These are phyloP conservation scores for Drosophila mimica DNA, from an alignment of 2,888 invertebrate species.

Conservation along the genomic window DNA sequence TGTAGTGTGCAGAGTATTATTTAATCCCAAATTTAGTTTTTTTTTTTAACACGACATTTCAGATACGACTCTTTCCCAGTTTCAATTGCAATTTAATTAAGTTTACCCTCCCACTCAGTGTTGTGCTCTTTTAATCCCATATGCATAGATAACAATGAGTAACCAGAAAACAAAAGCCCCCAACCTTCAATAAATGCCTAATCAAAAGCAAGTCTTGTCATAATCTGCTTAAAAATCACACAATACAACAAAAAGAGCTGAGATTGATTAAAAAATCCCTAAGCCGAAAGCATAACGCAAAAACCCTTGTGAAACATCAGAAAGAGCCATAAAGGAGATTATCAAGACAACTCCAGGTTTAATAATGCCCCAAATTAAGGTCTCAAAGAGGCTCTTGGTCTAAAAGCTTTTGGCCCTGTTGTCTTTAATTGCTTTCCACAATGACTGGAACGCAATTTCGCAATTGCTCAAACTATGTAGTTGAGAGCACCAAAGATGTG, in stretches of 20 bases:
- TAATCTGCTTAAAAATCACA: conserved; percentile 52
- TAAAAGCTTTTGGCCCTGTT: conserved; percentile 13
- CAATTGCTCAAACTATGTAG: conserved; percentile 28
- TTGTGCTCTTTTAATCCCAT: not conserved
- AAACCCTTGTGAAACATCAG: conserved; percentile 39
- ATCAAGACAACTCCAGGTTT: conserved; percentile 24
- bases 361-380: conserved; percentile 20
- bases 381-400: not conserved
- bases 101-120: not conserved
- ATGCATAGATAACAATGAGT: conserved; percentile 4
- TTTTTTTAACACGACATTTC: not conserved
- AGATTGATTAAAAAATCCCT: conserved; percentile 47
- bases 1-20: not conserved
- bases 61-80: not conserved
- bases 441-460: conserved; percentile 29
- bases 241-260: conserved; percentile 17
- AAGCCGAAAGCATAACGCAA: conserved; percentile 9
- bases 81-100: conserved; percentile 19
- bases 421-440: conserved; percentile 64
- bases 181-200: not conserved
- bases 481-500: conserved; percentile 46
- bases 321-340: conserved; percentile 43
- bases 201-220: conserved; percentile 30
- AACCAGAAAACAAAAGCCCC: not conserved
- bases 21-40: not conserved